These are phyloP conservation scores for Apocrypta bakeri DNA, from an alignment of 1,140 invertebrate genomes.

Conservation along the genomic window DNA sequence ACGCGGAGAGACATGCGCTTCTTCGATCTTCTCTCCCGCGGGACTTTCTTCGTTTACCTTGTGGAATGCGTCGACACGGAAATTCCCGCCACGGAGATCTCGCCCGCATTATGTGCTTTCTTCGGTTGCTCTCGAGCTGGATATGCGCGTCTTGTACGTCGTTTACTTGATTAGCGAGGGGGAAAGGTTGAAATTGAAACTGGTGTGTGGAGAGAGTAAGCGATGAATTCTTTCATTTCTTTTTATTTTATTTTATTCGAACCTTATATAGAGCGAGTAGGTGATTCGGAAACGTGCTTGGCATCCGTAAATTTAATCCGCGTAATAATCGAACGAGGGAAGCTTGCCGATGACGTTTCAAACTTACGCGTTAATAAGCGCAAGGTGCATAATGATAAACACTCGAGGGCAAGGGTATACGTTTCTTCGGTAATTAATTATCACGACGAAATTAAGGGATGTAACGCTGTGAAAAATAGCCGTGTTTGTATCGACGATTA, in stretches of 20 bases:
- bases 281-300: too few relatives aligned
- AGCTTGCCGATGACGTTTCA: background rate
- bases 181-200: background rate
- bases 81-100: constrained; percentile 31
- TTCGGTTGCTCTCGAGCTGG: background rate
- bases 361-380: background rate
- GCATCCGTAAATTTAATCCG: background rate
- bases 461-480: background rate
- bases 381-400: too few relatives aligned
- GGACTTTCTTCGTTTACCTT: constrained; percentile 22
- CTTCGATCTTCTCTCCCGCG: background rate
- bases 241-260: too few relatives aligned
- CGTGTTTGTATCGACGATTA: background rate
- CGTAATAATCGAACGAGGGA: too few relatives aligned
- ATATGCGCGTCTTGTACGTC: background rate
- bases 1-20: constrained; percentile 21
- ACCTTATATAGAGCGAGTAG: too few relatives aligned
- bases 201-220: too few relatives aligned
- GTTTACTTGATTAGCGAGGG: background rate
- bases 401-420: too few relatives aligned
- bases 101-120: constrained; percentile 14
- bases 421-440: background rate
- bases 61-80: constrained; percentile 45
- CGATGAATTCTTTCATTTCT: too few relatives aligned
- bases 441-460: background rate